Conservation (phyloP, 2,113 vertebrate genomes). For the Corythoichthys intestinalis region DNA sequence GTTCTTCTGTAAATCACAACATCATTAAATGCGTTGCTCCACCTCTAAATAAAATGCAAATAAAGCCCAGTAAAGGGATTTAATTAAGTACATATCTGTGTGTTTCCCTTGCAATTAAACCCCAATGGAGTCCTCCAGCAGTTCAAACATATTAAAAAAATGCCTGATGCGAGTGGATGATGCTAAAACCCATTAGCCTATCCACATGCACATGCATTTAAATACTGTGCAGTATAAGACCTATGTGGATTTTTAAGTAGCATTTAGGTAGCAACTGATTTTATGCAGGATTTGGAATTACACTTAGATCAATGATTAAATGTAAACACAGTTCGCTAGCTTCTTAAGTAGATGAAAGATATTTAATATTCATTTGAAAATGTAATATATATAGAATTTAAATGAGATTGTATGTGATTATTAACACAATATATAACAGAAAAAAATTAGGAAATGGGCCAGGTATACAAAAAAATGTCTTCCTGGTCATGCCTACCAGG, state of each 20-base stretch:
- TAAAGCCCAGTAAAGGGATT: slow-evolving; percentile 41
- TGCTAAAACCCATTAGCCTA: slow-evolving; percentile 57
- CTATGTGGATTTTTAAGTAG: slow-evolving; percentile 25
- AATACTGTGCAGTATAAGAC: slow-evolving; percentile 14
- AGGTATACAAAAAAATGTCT: no score
- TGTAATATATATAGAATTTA: background rate
- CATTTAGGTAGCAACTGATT: background rate
- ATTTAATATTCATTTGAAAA: background rate
- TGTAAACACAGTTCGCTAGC: background rate
- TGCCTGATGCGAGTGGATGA: slow-evolving; percentile 49
- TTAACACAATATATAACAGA: no score
- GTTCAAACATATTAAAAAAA: slow-evolving; percentile 67
- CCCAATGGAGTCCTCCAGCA: slow-evolving; percentile 59
- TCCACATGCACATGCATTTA: slow-evolving; percentile 46
- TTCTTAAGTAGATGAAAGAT: background rate
- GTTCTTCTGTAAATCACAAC: slow-evolving; percentile 37
- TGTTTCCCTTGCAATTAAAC: slow-evolving; percentile 63
- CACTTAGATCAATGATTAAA: background rate
- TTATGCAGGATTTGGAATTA: background rate
- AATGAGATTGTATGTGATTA: no score
- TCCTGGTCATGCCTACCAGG: no score
- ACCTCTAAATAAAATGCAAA: slow-evolving; percentile 54
- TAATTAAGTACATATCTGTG: slow-evolving; percentile 61
- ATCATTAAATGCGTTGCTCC: slow-evolving; percentile 21
- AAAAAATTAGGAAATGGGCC: no score